Conservation (phyloP, 1,140 invertebrate genomes). For the Drosophila suzukii region DNA sequence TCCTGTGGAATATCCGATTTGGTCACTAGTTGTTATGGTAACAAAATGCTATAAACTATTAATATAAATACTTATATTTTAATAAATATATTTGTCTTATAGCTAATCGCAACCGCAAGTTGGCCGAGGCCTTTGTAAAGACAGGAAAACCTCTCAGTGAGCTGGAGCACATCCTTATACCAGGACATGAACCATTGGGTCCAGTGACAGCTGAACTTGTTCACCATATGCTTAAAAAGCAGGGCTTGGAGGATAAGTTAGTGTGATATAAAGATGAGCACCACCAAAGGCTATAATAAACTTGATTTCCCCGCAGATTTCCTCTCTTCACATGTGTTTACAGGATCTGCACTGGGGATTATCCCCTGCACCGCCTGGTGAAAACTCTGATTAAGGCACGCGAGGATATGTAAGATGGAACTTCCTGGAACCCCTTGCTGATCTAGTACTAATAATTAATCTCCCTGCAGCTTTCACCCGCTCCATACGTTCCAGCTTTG, state of each 20-base stretch:
- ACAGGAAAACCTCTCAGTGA: constrained; percentile 62
- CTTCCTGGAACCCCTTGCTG: too few species aligned
- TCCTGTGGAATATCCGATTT: constrained; percentile 69
- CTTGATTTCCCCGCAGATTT: constrained; percentile 29
- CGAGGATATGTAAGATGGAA: constrained; percentile 66
- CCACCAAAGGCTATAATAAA: background rate
- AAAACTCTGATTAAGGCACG: constrained; percentile 65
- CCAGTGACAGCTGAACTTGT: constrained; percentile 64
- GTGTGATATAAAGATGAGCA: background rate
- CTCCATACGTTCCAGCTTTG: constrained; percentile 68
- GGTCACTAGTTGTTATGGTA: constrained; percentile 71
- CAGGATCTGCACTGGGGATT: constrained; percentile 58
- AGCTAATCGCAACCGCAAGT: constrained; percentile 72
- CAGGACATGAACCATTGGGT: constrained; percentile 64
- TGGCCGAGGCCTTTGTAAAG: constrained; percentile 72
- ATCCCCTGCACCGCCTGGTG: constrained; percentile 44
- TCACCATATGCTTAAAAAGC: constrained; percentile 68
- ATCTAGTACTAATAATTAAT: background rate
- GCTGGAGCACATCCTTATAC: constrained; percentile 50
- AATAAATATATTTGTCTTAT: too few species aligned
- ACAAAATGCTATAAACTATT: too few species aligned
- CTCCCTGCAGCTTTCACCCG: constrained; percentile 60
- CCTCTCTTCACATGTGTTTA: constrained; percentile 62
- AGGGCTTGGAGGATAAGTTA: constrained; percentile 70
- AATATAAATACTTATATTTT: background rate